Conservation (phyloP, 2,113 vertebrate genomes). For the Emydura subglobosa region DNA sequence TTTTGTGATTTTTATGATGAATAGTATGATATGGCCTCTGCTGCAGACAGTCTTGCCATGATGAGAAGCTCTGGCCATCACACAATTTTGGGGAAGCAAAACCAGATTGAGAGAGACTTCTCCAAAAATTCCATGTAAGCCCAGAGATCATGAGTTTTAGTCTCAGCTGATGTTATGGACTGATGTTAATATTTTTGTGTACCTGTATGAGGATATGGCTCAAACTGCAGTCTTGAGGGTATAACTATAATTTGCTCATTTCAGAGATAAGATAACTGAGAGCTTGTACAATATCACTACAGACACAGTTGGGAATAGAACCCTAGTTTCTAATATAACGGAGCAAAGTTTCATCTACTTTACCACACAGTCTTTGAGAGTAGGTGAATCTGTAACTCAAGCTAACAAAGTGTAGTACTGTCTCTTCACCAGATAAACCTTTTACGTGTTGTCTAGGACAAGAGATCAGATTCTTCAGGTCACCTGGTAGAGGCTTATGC, state of each 20-base stretch:
- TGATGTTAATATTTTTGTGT: background rate
- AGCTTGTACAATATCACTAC: background rate
- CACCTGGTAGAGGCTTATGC: fast-evolving
- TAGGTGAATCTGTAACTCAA: background rate
- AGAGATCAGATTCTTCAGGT: background rate
- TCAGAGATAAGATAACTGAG: background rate
- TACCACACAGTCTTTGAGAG: background rate
- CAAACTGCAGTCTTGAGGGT: background rate
- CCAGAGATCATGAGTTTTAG: background rate
- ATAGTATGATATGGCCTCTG: background rate
- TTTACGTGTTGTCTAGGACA: background rate
- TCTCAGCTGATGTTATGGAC: background rate
- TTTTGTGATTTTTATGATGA: background rate
- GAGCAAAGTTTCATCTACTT: fast-evolving
- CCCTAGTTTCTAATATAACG: too few species aligned
- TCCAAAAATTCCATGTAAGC: background rate
- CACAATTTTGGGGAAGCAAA: background rate
- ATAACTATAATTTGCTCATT: background rate
- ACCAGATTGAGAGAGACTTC: background rate
- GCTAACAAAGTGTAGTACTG: background rate
- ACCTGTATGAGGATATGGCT: background rate
- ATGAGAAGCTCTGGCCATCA: background rate
- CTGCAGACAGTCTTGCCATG: fast-evolving
- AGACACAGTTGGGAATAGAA: background rate
- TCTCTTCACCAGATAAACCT: too few species aligned